Conservation (phyloP, 2,113 vertebrate species). For the Serilophus lunatus region DNA sequence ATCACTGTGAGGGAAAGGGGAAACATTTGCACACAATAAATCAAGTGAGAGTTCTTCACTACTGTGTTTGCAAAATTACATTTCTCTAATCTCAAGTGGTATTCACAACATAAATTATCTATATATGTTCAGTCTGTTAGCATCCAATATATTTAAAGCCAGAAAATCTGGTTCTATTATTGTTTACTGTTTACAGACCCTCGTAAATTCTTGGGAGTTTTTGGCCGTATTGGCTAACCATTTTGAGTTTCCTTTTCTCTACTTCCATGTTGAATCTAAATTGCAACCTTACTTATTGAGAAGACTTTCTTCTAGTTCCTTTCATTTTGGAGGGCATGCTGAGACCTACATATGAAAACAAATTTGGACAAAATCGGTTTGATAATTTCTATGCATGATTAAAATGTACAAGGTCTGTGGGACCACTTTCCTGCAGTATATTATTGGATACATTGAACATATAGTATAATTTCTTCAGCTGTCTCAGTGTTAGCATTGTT, state of each 20-base stretch:
- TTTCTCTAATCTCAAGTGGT: background rate
- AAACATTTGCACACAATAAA: background rate
- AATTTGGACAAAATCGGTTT: background rate
- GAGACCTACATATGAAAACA: background rate
- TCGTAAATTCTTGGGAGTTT: background rate
- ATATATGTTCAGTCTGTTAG: background rate
- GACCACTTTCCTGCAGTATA: background rate
- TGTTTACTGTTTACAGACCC: background rate
- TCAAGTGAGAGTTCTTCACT: background rate
- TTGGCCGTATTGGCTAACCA: background rate
- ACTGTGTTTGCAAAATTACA: background rate
- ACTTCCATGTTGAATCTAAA: background rate
- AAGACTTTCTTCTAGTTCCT: background rate
- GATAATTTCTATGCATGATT: background rate
- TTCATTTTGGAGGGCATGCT: background rate
- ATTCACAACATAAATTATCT: background rate
- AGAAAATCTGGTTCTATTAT: background rate
- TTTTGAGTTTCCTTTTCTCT: background rate
- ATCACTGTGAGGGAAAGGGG: background rate
- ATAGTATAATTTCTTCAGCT: background rate
- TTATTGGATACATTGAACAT: background rate
- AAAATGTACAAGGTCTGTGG: background rate
- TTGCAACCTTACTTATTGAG: background rate
- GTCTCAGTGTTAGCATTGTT: background rate
- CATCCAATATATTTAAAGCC: background rate